phyloP scores from a whole-genome alignment of 1,140 invertebrate genomes.

The Ceratina australensis region DNA sequence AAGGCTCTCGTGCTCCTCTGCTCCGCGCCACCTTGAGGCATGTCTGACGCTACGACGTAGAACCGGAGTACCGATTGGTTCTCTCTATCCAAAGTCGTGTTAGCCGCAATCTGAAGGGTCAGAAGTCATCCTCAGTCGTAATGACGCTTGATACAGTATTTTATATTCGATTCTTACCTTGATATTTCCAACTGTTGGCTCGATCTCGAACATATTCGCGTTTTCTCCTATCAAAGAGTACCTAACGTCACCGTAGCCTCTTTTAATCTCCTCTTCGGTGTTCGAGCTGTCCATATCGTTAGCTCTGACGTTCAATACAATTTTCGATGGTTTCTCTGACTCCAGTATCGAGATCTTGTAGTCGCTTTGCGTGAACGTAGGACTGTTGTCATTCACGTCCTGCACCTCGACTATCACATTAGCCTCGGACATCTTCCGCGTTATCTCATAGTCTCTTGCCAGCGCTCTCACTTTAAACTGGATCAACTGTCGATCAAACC shows the following conservation, averaged over 20 bases:
- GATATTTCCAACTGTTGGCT: conserved; percentile 84
- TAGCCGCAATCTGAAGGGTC: conserved; percentile 81
- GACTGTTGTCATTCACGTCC: conserved; percentile 91
- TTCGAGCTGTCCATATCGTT: conserved; percentile 85
- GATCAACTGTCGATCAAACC: conserved; percentile 75
- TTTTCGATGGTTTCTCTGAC: conserved; percentile 84
- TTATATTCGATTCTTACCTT: too few species aligned
- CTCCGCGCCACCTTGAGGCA: conserved; percentile 83
- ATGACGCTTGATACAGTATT: too few species aligned
- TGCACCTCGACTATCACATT: conserved; percentile 85
- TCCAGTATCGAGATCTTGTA: conserved; percentile 87
- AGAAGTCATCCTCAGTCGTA: too few species aligned
- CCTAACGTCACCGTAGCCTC: conserved; percentile 85
- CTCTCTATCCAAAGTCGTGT: conserved; percentile 88
- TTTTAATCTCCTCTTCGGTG: conserved; percentile 81
- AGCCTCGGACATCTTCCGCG: conserved; percentile 83
- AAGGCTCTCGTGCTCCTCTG: conserved; percentile 82
- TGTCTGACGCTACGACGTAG: conserved; percentile 87
- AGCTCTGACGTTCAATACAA: conserved; percentile 85
- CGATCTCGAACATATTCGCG: conserved; percentile 85
- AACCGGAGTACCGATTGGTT: conserved; percentile 85
- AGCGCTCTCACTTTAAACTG: conserved; percentile 86
- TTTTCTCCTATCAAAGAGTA: conserved; percentile 87
- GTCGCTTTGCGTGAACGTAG: conserved; percentile 84
- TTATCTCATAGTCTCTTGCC: conserved; percentile 84